phyloP scores from a whole-genome alignment of 1,140 invertebrate species.

The Meloidogyne floridensis region DNA sequence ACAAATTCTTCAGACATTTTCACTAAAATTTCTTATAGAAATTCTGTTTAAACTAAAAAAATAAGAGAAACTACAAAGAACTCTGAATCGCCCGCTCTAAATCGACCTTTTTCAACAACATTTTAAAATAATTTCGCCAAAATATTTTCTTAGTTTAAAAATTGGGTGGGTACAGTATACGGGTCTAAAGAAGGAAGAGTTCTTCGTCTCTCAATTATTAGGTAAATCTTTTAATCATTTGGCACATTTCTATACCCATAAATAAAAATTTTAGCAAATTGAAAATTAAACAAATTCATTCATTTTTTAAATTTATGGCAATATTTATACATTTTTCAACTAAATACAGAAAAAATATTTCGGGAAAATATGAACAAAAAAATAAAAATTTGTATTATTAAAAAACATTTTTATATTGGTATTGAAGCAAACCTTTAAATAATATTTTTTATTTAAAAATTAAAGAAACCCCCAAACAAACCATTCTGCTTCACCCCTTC shows the following conservation, averaged over 20 bases:
- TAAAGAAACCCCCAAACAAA: slow-evolving; percentile 14
- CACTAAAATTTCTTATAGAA: too few relatives aligned
- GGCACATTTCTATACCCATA: too few relatives aligned
- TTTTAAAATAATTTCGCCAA: too few relatives aligned
- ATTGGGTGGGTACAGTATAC: too few relatives aligned
- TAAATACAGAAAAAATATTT: neutral
- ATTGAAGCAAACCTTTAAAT: slow-evolving; percentile 15
- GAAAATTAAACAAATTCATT: neutral
- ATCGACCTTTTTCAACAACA: too few relatives aligned
- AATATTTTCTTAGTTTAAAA: too few relatives aligned
- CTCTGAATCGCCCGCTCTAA: too few relatives aligned
- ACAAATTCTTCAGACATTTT: neutral
- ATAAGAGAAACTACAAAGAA: too few relatives aligned
- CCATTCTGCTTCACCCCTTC: slow-evolving; percentile 36
- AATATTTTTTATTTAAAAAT: neutral
- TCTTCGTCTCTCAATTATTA: too few relatives aligned
- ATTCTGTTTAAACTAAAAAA: too few relatives aligned
- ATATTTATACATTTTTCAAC: slow-evolving; percentile 11
- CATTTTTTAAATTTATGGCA: neutral
- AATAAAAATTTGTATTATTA: neutral
- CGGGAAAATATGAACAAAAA: neutral
- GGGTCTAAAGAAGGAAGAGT: too few relatives aligned
- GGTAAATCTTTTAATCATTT: too few relatives aligned
- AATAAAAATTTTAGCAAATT: neutral
- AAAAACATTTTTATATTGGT: neutral